A percentile compares a stretch with the other conserved stretches of the same genome.
Conservation (phyloP, 2,113 vertebrate species). For the Lasiurus cinereus region DNA sequence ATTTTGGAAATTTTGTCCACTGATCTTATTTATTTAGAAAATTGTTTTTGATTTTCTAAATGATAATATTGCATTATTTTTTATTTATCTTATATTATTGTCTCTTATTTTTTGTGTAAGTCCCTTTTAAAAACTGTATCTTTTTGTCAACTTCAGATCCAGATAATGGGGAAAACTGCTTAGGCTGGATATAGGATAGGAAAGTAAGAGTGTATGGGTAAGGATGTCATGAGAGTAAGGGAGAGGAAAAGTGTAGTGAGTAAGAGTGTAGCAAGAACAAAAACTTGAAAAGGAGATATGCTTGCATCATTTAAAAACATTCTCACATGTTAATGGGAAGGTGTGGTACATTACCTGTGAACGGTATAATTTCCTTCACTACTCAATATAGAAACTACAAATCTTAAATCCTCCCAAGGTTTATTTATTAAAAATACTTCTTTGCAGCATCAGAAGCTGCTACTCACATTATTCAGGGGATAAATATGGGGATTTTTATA, state of each 20-base stretch:
- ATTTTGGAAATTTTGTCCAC: background rate
- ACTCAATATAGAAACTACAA: background rate
- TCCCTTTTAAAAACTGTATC: background rate
- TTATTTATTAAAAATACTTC: background rate
- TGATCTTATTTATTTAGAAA: background rate
- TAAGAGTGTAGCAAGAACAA: accelerated
- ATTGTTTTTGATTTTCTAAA: background rate
- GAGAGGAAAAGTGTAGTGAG: too few relatives aligned
- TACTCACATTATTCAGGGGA: background rate
- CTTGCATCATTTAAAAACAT: background rate
- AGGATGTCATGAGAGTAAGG: background rate
- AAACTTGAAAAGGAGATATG: background rate
- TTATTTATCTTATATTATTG: background rate
- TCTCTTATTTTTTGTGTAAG: background rate
- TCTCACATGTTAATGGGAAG: background rate
- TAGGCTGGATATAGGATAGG: background rate
- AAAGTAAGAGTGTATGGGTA: background rate
- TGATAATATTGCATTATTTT: background rate
- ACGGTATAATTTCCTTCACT: background rate
- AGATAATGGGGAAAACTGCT: background rate
- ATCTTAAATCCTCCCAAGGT: background rate
- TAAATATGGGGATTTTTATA: background rate
- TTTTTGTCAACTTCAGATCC: background rate
- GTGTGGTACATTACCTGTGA: background rate
- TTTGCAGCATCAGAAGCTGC: background rate